Conservation (phyloP, 2,888 invertebrate genomes). For the Portevinia maculata region DNA sequence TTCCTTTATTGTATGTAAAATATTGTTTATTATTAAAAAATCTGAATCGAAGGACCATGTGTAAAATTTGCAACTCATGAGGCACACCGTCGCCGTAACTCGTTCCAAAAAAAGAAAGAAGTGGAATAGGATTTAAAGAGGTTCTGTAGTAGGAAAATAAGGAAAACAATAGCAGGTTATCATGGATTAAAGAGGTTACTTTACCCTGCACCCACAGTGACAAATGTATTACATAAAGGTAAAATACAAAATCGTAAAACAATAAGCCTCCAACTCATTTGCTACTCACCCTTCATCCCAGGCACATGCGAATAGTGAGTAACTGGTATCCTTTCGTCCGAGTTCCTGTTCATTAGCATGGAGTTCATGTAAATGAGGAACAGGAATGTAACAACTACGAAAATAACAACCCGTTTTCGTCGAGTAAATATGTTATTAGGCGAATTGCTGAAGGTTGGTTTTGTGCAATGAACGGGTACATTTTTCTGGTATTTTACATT, state of each 20-base stretch:
- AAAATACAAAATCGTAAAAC: slow-evolving; percentile 40
- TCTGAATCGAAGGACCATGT: too few species aligned
- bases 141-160: too few species aligned
- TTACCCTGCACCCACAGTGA: too few species aligned
- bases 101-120: too few species aligned
- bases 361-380: slow-evolving; percentile 78
- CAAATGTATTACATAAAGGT: slow-evolving; percentile 58
- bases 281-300: slow-evolving; percentile 80
- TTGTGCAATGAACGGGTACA: slow-evolving; percentile 28
- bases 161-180: too few species aligned
- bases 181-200: too few species aligned
- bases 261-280: slow-evolving; percentile 12
- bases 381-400: slow-evolving; percentile 75
- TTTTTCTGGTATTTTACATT: slow-evolving; percentile 33
- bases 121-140: too few species aligned
- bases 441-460: slow-evolving; percentile 19
- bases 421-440: slow-evolving; percentile 45
- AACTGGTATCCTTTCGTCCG: slow-evolving; percentile 77
- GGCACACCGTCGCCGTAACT: too few species aligned
- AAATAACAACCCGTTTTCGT: slow-evolving; percentile 61
- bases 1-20: too few species aligned
- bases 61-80: too few species aligned
- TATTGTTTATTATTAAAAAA: too few species aligned
- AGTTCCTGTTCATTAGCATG: slow-evolving; percentile 75
- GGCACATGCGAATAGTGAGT: slow-evolving; percentile 80